Evolutionary conservation across 2,888 invertebrate species (phyloP).

Genomic region (Argyra leucocephala): DNA sequence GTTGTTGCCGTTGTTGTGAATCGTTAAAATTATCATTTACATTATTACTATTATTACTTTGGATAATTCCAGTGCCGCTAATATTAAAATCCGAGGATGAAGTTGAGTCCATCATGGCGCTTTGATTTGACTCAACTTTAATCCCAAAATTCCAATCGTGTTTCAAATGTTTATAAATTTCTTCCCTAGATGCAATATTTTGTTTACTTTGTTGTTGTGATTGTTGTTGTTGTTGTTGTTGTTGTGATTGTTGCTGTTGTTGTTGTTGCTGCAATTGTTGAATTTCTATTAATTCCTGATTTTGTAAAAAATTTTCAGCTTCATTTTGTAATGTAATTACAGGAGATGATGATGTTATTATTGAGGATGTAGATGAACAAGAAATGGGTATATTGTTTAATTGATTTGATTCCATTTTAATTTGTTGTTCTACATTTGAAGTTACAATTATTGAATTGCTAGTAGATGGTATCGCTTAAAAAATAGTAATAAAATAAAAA

Average conservation of each 20-base stretch:
- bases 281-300: background rate
- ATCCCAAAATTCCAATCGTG: slow-evolving; percentile 43
- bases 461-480: slow-evolving; percentile 29
- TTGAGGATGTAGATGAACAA: slow-evolving; percentile 15
- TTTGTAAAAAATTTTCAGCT: background rate
- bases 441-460: slow-evolving; percentile 27
- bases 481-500: background rate
- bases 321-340: slow-evolving; percentile 21
- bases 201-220: background rate
- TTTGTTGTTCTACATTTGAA: background rate
- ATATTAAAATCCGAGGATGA: slow-evolving; percentile 12
- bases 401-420: slow-evolving; percentile 1
- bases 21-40: slow-evolving; percentile 19
- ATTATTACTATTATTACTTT: slow-evolving; percentile 13
- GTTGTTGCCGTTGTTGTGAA: slow-evolving; percentile 10
- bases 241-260: background rate
- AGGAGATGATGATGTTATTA: slow-evolving; percentile 12
- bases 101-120: slow-evolving; percentile 17
- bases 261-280: background rate
- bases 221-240: background rate
- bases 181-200: slow-evolving; percentile 21
- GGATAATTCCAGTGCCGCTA: slow-evolving; percentile 13
- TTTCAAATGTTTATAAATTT: slow-evolving; percentile 40
- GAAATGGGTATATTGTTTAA: slow-evolving; percentile 17
- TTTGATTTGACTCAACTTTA: slow-evolving; percentile 20